Conservation (phyloP, 2,888 invertebrate genomes). For the Hipparchia sbordonii region DNA sequence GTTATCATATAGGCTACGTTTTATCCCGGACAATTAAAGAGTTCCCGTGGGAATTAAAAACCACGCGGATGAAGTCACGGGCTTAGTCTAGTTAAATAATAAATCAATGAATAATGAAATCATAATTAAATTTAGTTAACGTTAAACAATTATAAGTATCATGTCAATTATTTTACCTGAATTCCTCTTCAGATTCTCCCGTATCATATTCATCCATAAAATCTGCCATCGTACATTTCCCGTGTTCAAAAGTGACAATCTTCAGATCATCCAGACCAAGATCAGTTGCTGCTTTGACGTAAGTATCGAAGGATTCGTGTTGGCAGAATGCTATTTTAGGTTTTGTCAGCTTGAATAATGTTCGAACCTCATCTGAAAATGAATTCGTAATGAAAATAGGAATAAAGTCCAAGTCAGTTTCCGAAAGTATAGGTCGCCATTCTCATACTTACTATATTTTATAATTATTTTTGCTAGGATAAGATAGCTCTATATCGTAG, state of each 20-base stretch:
- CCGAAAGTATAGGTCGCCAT: too few relatives aligned
- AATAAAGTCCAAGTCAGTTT: too few relatives aligned
- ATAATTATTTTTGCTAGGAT: too few relatives aligned
- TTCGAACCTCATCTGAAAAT: constrained; percentile 62
- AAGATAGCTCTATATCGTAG: too few relatives aligned
- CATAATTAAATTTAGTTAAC: neutral
- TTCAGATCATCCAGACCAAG: constrained; percentile 51
- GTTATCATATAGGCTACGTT: too few relatives aligned
- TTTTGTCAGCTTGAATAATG: constrained; percentile 52
- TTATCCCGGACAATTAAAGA: too few relatives aligned
- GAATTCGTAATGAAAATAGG: neutral
- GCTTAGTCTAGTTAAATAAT: too few relatives aligned
- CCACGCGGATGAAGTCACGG: too few relatives aligned
- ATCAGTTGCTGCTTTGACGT: constrained; percentile 47
- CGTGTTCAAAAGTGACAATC: constrained; percentile 58
- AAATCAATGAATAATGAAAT: too few relatives aligned
- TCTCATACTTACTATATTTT: too few relatives aligned
- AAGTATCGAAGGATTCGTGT: constrained; percentile 47
- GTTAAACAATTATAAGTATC: neutral
- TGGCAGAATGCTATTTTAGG: constrained; percentile 68
- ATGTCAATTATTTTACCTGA: constrained; percentile 46
- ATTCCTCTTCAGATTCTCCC: constrained; percentile 48
- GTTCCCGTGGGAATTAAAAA: too few relatives aligned
- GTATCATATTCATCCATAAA: constrained; percentile 53
- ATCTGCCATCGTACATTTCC: constrained; percentile 51